A percentile compares a stretch with the other conserved stretches of the same genome.
These are phyloP conservation scores for Chrysotoxum bicinctum DNA, from an alignment of 2,888 invertebrate genomes.

Conservation along the genomic window DNA sequence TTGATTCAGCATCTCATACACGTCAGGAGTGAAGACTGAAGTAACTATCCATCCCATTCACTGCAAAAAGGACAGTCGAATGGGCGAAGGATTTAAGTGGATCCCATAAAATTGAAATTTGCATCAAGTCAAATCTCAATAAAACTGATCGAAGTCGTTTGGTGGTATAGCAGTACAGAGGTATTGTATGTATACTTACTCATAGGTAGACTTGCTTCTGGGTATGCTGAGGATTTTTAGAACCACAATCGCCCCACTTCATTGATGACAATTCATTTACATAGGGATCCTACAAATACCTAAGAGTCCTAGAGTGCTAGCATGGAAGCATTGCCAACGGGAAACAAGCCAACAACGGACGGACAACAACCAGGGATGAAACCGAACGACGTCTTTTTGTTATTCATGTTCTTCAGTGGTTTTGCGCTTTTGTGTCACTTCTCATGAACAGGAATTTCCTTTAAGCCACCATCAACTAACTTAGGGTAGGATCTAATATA, in stretches of 20 bases:
- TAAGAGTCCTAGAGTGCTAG: neutral
- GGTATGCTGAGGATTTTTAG: constrained; percentile 43
- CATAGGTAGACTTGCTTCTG: neutral
- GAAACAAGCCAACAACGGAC: constrained; percentile 42
- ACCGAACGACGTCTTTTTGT: constrained; percentile 54
- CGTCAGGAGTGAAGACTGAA: constrained; percentile 18
- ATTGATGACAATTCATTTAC: constrained; percentile 62
- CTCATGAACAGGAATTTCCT: constrained; percentile 55
- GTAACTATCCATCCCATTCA: constrained; percentile 13
- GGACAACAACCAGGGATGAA: neutral
- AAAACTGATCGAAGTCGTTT: constrained; percentile 71
- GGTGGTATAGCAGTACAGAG: constrained; percentile 10
- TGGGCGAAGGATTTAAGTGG: constrained; percentile 68
- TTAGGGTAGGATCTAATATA: neutral
- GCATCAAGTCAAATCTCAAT: constrained; percentile 72
- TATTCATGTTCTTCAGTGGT: constrained; percentile 70
- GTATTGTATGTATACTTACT: constrained; percentile 4
- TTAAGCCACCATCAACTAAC: constrained; percentile 23
- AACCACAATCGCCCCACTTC: constrained; percentile 38
- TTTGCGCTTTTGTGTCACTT: constrained; percentile 68
- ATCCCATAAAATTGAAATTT: constrained; percentile 72
- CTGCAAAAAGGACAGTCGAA: constrained; percentile 60
- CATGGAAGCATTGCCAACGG: constrained; percentile 38
- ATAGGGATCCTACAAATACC: constrained; percentile 44
- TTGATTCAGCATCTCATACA: constrained; percentile 23